These are phyloP conservation scores for Steinernema scapterisci DNA, from an alignment of 2,888 invertebrate genomes.

Conservation along the genomic window DNA sequence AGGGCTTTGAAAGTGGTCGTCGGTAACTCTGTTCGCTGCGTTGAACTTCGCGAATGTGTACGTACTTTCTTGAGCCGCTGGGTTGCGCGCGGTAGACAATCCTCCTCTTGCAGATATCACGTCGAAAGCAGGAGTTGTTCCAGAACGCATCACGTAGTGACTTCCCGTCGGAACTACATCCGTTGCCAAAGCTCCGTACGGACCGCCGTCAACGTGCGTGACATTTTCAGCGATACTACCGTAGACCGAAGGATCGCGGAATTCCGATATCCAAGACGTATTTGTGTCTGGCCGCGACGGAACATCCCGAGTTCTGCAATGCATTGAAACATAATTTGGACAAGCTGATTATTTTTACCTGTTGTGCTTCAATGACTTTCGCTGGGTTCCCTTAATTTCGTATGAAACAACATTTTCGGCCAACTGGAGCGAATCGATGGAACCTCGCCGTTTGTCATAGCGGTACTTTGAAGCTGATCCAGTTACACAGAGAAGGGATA, in stretches of 20 bases:
- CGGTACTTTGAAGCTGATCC: conserved; percentile 47
- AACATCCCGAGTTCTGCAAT: conserved; percentile 14
- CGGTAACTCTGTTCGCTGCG: conserved; percentile 26
- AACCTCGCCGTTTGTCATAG: conserved; percentile 51
- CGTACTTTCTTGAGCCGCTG: background rate
- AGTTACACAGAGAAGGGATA: conserved; percentile 68
- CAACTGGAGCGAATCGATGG: conserved; percentile 62
- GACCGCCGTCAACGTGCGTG: conserved; percentile 13
- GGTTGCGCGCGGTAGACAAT: background rate
- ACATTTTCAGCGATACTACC: conserved; percentile 38
- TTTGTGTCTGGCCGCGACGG: conserved; percentile 61
- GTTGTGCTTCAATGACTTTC: conserved; percentile 27
- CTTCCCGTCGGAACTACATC: conserved; percentile 27
- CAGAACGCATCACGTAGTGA: conserved; percentile 12
- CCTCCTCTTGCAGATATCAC: background rate
- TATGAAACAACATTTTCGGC: conserved; percentile 65
- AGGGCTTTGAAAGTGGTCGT: conserved; percentile 43
- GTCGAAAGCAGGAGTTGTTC: conserved; percentile 14
- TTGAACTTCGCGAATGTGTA: conserved; percentile 17
- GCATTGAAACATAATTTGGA: background rate
- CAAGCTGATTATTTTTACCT: background rate
- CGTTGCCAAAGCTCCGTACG: conserved; percentile 23
- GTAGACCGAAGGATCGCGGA: conserved; percentile 33
- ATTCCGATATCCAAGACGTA: conserved; percentile 54
- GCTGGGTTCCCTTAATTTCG: conserved; percentile 55